Percentiles rank a stretch among this genome's conserved stretches.
Conservation (phyloP, 2,888 invertebrate genomes). For the Drosophila mimetica region DNA sequence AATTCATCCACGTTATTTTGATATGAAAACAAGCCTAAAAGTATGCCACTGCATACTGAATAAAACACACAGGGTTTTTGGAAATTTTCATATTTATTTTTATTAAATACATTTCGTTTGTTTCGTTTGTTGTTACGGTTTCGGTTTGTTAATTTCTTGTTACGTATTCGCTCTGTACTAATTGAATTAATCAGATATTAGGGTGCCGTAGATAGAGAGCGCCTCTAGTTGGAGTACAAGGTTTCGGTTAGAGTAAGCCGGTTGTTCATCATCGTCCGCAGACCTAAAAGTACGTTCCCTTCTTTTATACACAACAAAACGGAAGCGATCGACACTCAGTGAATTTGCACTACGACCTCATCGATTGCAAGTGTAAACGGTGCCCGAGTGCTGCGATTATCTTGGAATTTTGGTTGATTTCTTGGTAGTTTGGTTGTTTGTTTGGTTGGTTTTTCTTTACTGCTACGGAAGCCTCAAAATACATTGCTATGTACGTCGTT, state of each 20-base stretch:
- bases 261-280: slow-evolving; percentile 6
- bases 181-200: slow-evolving; percentile 50
- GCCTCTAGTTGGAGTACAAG: slow-evolving; percentile 40
- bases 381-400: slow-evolving; percentile 22
- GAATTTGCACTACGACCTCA: slow-evolving; percentile 1
- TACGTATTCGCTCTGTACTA: slow-evolving; percentile 46
- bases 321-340: slow-evolving; percentile 20
- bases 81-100: slow-evolving; percentile 64
- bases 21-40: too few species aligned
- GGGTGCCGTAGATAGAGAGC: slow-evolving; percentile 44
- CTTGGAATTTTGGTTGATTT: slow-evolving; percentile 12
- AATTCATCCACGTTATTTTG: too few species aligned
- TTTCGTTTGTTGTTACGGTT: slow-evolving; percentile 57
- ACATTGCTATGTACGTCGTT: slow-evolving; percentile 41
- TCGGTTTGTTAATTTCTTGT: slow-evolving; percentile 48
- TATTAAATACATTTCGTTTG: slow-evolving; percentile 77
- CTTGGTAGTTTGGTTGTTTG: slow-evolving; percentile 6
- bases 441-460: slow-evolving; percentile 15
- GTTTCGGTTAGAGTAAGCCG: slow-evolving; percentile 33
- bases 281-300: slow-evolving; percentile 29
- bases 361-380: slow-evolving; percentile 3
- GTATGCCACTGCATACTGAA: too few species aligned
- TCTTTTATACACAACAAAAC: slow-evolving; percentile 37
- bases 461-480: slow-evolving; percentile 72
- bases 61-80: neutral